Percentiles rank a stretch among this genome's conserved stretches.
Conservation (phyloP, 2,888 invertebrate species). For the Melinopterus prodromus region DNA sequence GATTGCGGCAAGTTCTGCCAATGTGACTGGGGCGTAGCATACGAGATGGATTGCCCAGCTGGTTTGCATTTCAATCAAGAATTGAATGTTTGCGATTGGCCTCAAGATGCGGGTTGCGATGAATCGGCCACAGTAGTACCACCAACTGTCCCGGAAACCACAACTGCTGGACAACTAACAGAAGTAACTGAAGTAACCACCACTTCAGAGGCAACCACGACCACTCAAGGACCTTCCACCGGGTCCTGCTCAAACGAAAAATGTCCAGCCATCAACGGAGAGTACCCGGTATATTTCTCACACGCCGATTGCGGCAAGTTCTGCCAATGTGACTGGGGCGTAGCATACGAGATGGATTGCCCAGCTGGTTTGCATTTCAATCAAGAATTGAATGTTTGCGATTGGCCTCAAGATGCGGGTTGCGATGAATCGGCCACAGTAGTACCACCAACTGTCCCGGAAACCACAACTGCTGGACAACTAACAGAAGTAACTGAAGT, state of each 20-base stretch:
- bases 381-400: constrained; percentile 34
- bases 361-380: constrained; percentile 39
- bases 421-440: constrained; percentile 23
- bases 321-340: constrained; percentile 35
- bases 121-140: background rate
- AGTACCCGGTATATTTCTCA: constrained; percentile 17
- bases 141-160: background rate
- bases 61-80: constrained; percentile 38
- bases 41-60: constrained; percentile 31
- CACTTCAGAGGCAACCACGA: background rate
- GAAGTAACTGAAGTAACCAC: background rate
- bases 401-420: constrained; percentile 37
- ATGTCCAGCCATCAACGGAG: constrained; percentile 22
- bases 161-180: constrained; percentile 10
- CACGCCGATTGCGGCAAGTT: constrained; percentile 31
- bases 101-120: constrained; percentile 29
- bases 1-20: constrained; percentile 32
- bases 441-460: background rate
- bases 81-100: constrained; percentile 39
- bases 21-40: constrained; percentile 29
- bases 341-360: constrained; percentile 32
- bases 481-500: background rate
- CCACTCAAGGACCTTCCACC: background rate
- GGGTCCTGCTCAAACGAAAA: background rate
- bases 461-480: too few species aligned